A percentile compares a stretch with the other conserved stretches of the same genome.
Evolutionary conservation across 2,113 vertebrate genomes (phyloP).

Genomic region (Lampris incognitus): DNA sequence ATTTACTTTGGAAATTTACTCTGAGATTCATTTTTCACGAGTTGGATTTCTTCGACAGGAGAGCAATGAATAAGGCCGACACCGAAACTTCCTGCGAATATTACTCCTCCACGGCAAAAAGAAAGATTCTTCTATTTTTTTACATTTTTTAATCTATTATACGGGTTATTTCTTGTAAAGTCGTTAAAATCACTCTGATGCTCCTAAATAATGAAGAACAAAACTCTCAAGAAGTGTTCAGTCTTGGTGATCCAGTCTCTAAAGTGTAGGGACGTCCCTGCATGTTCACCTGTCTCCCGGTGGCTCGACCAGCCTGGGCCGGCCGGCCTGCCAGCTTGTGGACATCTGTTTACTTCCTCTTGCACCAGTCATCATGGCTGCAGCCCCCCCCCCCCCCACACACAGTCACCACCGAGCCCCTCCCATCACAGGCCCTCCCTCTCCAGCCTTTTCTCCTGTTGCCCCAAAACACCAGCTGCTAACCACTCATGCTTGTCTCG

Average conservation of each 20-base stretch:
- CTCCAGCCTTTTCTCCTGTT: slow-evolving; percentile 64
- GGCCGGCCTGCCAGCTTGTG: slow-evolving; percentile 75
- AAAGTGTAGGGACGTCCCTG: slow-evolving; percentile 28
- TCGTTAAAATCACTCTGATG: no score
- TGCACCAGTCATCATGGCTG: slow-evolving; percentile 74
- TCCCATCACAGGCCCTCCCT: slow-evolving; percentile 33
- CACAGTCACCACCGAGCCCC: slow-evolving; percentile 24
- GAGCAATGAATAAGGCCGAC: background rate
- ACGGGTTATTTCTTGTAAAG: no score
- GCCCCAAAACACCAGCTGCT: slow-evolving; percentile 76
- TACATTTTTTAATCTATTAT: no score
- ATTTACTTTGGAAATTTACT: no score
- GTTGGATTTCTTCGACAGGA: background rate
- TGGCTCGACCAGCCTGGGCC: slow-evolving; percentile 53
- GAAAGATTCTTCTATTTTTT: background rate
- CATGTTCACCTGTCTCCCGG: slow-evolving; percentile 71
- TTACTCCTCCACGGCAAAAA: background rate
- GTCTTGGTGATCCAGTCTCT: background rate
- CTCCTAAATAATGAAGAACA: no score
- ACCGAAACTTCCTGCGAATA: background rate
- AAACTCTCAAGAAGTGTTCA: no score
- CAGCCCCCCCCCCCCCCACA: slow-evolving; percentile 28
- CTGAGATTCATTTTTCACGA: background rate
- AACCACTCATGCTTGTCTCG: slow-evolving; percentile 70
- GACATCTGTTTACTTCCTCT: slow-evolving; percentile 82